phyloP scores from a whole-genome alignment of 2,888 invertebrate species.

The Tiphia femorata region DNA sequence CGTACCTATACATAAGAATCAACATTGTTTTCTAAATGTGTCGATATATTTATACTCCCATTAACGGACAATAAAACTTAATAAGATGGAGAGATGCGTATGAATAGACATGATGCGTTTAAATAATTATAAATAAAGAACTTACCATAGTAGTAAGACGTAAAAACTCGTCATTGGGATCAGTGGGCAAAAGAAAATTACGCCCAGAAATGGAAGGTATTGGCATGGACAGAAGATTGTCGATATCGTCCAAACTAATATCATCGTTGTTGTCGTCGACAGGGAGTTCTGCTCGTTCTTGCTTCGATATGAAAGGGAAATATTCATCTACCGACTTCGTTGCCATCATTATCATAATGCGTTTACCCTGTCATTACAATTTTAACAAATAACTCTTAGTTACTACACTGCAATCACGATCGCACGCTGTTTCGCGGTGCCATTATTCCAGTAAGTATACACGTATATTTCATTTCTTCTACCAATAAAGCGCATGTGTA shows the following conservation, averaged over 20 bases:
- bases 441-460: too few species aligned
- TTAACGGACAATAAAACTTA: neutral
- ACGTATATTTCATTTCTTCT: too few species aligned
- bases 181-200: conserved; percentile 33
- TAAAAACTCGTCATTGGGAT: conserved; percentile 51
- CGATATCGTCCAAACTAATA: conserved; percentile 40
- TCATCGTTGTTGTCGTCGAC: conserved; percentile 29
- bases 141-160: conserved; percentile 55
- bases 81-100: neutral
- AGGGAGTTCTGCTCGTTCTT: conserved; percentile 18
- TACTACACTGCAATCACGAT: too few species aligned
- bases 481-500: too few species aligned
- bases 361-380: too few species aligned
- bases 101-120: neutral
- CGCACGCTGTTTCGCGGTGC: too few species aligned
- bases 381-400: too few species aligned
- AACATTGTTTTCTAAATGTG: neutral
- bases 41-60: neutral
- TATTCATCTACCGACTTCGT: conserved; percentile 52
- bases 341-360: conserved; percentile 33
- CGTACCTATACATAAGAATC: conserved; percentile 50
- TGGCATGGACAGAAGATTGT: conserved; percentile 42
- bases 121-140: neutral
- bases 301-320: conserved; percentile 28
- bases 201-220: conserved; percentile 49